Evolutionary conservation across 2,888 invertebrate genomes (phyloP), one percentile per base, ranked within the genome.

Genomic region (Drosophila maculinotata): DNA sequence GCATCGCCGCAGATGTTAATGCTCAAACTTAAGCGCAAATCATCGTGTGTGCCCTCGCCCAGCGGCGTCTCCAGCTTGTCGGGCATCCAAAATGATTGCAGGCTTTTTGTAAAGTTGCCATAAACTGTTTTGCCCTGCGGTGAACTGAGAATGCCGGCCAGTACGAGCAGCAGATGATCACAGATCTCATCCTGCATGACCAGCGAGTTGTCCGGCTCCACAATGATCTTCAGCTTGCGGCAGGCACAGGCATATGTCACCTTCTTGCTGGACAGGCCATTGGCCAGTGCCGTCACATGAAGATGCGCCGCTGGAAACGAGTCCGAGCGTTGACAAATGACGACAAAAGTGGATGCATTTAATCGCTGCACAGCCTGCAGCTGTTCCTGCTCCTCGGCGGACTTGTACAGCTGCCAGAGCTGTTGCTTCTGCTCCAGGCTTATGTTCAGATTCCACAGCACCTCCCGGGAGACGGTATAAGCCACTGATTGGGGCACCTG

Each of bases 131-230:
- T 88, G 9, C 84, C 79, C 2, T 85, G 74, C 0, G 84, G 76
- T 1, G 81, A 87, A 51, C 89, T 91, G 0, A 91, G 69, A 14
- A 91, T 82, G 1, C 88, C 91, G 0, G 90, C 90, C 2, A 91
- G 58, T 5, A 91, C 80, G 3, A 91, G 68, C 35, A 91, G 51
- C 57, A 91, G 60, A 77, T 91, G 91, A 64, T 91, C 91, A 67
- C 91, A 91, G n/a, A 90, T 87, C 63, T 91, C 90, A 31, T 90
- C 90, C 66, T 90, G 89, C 79, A 91, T 79, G 1, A 89, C 85
- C 3, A 91, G 81, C 0, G 90, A 90, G 28, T 90, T 90, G 31
- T 90, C 90, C 0, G 90, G 83, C 35, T 90, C 90, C n/a, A 91
- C 79, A 7, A 90, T 84, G 6, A 91, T 90, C 65, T 90, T 90